Base-by-base conservation (phyloP, 2,888 invertebrate genomes). In the Formica aserva region DNA sequence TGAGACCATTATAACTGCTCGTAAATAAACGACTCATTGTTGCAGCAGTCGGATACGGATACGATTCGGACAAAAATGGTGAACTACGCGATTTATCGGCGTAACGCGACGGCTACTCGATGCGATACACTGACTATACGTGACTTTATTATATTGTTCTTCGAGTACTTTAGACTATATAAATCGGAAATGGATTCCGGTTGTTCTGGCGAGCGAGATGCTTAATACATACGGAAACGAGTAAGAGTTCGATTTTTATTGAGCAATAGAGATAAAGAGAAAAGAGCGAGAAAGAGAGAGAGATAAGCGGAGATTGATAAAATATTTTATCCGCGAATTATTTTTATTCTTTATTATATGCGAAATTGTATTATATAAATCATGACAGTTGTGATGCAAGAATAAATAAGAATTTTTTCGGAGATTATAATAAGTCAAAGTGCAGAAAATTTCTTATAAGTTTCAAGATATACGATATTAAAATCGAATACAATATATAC, bases 21-120 rank as follows among this genome's bases (percentile, higher is more conserved):
- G 75, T 80, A 80, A 80, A 80, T 80, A 80, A 80, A 74, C 80
- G 75, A 80, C 22, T 48, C 41, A 74, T 80, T 80, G 80, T 80
- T 71, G 48, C 48, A 62, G 60, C 32, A 75, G 32, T 80, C 65
- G 72, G 60, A 38, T 41, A 32, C 35, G 55, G 78, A 60, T 74
- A 41, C 38, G 38, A 38, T 35, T 32, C 69, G 15, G 1, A 29
- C 45, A 75, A 80, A 80, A 80, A 80, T 74, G 55, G 60, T 45
- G 29, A 78, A 13, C 45, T 38, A 29, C 45, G 22, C 55, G 45
- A 80, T 80, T 80, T 80, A 75, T 72, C 57, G 41, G 45, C 2
- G 80, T 26, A 60, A 60, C n/a, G 32, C 38, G 32, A 63, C 75
- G 48, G 22, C 41, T 29, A 38, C 41, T 13, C 26, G n/a, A 71